Conservation (phyloP, 2,113 vertebrate species). For the Willisornis vidua region DNA sequence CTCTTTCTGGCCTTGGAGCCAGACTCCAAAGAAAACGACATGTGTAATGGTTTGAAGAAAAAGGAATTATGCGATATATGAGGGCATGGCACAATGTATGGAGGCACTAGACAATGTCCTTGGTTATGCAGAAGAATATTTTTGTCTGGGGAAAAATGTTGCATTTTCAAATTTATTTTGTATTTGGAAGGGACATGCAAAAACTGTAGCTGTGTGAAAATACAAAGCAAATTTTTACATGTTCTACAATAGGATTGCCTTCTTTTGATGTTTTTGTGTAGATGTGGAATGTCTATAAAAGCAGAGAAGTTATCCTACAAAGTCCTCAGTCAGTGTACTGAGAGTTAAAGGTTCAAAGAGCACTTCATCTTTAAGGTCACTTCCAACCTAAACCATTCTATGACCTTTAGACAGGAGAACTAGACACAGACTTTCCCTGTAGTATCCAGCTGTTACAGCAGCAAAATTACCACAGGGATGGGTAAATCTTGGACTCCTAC, state of each 20-base stretch:
- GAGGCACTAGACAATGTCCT: background rate
- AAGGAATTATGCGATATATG: background rate
- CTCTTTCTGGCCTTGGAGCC: background rate
- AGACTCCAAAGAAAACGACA: background rate
- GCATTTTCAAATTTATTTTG: background rate
- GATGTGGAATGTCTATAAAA: background rate
- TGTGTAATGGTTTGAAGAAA: background rate
- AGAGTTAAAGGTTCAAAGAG: background rate
- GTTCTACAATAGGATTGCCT: background rate
- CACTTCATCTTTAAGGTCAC: background rate
- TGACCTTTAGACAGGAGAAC: background rate
- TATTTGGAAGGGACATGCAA: background rate
- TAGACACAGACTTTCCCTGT: background rate
- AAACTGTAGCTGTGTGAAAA: background rate
- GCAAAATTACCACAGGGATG: rapidly evolving
- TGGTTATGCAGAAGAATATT: background rate
- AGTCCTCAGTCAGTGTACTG: background rate
- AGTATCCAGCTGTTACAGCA: background rate
- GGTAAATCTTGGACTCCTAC: background rate
- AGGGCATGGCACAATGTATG: background rate
- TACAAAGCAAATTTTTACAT: background rate
- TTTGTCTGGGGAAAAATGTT: background rate
- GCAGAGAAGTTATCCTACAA: background rate
- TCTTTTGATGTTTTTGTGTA: background rate
- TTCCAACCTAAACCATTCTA: background rate